Base-by-base conservation (phyloP, 2,113 vertebrate genomes). In the Tinamus guttatus region DNA sequence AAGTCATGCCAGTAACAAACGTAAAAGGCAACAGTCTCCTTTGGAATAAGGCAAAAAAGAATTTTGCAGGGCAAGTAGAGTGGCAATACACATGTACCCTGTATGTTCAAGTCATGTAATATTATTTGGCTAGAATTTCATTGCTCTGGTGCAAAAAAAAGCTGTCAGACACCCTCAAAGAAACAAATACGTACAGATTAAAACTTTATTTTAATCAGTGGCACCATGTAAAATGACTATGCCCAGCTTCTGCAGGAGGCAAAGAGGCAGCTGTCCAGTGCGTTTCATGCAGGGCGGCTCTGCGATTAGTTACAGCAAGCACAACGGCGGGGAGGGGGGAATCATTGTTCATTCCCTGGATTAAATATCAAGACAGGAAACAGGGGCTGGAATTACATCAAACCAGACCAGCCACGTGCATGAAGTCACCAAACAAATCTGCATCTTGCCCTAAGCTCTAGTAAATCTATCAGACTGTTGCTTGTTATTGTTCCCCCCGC, bases 371-470 rank as follows among this genome's bases (percentile, higher is more conserved):
- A 85, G 90, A 86, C 56, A 77, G 94, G 79, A 97, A 96, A 89
- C 40, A 64, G 13, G 43, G 82, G n/a, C 58, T 93, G 58, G 73
- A 96, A 85, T 68, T 75, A 59, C 52, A 95, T 90, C 92, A 95
- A 81, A 60, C 67, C 82, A 92, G 86, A 67, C 11, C 22, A 89
- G 80, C 81, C 80, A 5, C 30, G 22, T 71, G 70, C 4, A 0
- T 80, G 93, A 94, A 92, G 65, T 92, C 90, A 80, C 91, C 85
- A n/a, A 83, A 94, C 52, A 96, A 94, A 97, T 95, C 85, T 86
- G 60, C 84, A 73, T 90, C 41, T 81, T 67, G 41, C 51, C 51
- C n/a, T 87, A 96, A 98, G 85, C 85, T 87, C 68, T 78, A 76
- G 68, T 69, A 89, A 95, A 94, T 92, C 76, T 85, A 60, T 82